Evolutionary conservation across 2,888 invertebrate species (phyloP).

Genomic region (Synergus japonicus): DNA sequence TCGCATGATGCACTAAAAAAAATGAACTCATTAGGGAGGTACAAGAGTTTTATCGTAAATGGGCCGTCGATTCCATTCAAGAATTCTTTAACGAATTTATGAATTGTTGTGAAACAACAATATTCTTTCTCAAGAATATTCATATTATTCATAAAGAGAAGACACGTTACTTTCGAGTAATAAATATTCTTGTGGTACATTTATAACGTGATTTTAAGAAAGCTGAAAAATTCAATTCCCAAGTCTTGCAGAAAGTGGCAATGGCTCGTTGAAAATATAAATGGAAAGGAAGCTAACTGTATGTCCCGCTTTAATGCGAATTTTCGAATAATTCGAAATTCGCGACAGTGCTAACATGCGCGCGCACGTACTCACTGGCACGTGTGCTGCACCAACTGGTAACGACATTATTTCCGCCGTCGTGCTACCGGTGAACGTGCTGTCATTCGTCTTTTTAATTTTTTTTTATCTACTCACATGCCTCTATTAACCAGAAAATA

Average conservation of each 20-base stretch:
- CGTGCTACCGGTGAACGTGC: conserved; percentile 24
- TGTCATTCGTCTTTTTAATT: conserved; percentile 6
- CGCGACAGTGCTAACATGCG: conserved; percentile 58
- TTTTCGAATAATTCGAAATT: conserved; percentile 63
- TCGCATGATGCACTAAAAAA: conserved; percentile 26
- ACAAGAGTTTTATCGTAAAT: not conserved
- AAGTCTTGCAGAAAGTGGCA: conserved; percentile 45
- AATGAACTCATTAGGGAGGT: conserved; percentile 26
- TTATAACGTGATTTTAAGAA: too few species aligned
- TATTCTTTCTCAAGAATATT: too few species aligned
- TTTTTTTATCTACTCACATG: not conserved
- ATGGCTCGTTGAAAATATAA: conserved; percentile 56
- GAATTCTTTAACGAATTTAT: not conserved
- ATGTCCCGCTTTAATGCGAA: conserved; percentile 61
- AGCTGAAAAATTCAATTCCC: not conserved
- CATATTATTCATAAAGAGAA: too few species aligned
- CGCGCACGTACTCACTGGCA: conserved; percentile 59
- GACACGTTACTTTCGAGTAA: too few species aligned
- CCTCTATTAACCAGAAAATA: not conserved
- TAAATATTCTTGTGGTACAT: not conserved
- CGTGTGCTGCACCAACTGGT: conserved; percentile 46
- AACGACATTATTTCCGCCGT: conserved; percentile 40
- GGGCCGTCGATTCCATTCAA: not conserved
- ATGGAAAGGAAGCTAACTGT: conserved; percentile 64
- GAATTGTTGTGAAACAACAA: not conserved